Base-by-base conservation (phyloP, 2,888 invertebrate species). In the Diachrysia chrysitis region DNA sequence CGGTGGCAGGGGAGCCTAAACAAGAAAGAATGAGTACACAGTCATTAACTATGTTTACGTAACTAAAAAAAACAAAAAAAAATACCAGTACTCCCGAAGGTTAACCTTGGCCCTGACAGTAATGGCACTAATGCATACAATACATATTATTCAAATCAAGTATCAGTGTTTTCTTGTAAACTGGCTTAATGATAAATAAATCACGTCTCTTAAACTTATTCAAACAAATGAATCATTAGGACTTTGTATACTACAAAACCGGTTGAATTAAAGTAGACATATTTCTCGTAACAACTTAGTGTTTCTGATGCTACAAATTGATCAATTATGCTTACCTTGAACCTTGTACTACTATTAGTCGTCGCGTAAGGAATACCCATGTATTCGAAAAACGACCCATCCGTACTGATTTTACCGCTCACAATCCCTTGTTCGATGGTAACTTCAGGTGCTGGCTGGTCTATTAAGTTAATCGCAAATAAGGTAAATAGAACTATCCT, bases 321-420 rank as follows among this genome's bases (percentile, higher is more conserved):
- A 58, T 25, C 16, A 23, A 57, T 9, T 67, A 76, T 64, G 80
- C 84, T 79, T 66, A 94, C 95, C 91, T 93, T 89, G 85, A 94
- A 94, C 78, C 93, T 85, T 37, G 86, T 89, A 46, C 81, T 89
- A 55, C 84, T 89, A 63, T 90, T 92, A 21, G 88, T 85, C 2
- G 90, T 90, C 14, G 91, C 94, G 61, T 95, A 95, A 3, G 94
- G 95, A 72, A 95, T 93, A 9, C 95, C 94, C 12, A 91, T 69
- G 84, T 94, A 94, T 87, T 94, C 92, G 37, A 90, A 92, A 86
- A 89, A 87, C 60, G 91, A 81, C 56, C 94, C 94, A 90, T 94
- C 93, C 0, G 63, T 75, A 61, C 90, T 94, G 0, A 91, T 81
- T 86, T 90, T 92, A 83, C 94, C 95, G 83, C 86, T 90, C 79